Conservation (phyloP, 2,797 vertebrate genomes). For the Remorina albescens region DNA sequence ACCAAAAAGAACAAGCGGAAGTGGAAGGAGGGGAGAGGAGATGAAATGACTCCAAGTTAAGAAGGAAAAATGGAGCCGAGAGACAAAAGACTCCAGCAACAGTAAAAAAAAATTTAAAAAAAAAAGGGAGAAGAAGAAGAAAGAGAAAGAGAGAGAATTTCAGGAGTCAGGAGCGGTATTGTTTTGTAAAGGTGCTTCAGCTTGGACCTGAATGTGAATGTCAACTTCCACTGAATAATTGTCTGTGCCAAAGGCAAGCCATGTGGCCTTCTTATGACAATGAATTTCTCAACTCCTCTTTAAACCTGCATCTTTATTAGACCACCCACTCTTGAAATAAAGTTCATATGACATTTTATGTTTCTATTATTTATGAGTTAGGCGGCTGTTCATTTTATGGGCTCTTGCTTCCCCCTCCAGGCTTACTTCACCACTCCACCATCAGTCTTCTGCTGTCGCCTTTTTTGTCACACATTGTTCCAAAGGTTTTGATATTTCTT, state of each 20-base stretch:
- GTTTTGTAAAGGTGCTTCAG: slow-evolving; percentile 73
- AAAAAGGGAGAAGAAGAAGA: too few species aligned
- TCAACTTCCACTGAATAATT: slow-evolving; percentile 76
- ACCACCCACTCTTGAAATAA: slow-evolving; percentile 85
- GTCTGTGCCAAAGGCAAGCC: slow-evolving; percentile 62
- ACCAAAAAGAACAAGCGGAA: slow-evolving; percentile 80
- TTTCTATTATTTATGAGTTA: slow-evolving; percentile 88
- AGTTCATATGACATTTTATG: slow-evolving; percentile 88
- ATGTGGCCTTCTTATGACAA: slow-evolving; percentile 81
- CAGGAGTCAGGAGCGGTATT: slow-evolving; percentile 54
- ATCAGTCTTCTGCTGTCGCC: slow-evolving; percentile 73
- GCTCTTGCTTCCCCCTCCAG: slow-evolving; percentile 71
- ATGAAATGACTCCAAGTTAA: slow-evolving; percentile 54
- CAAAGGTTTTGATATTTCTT: slow-evolving; percentile 73
- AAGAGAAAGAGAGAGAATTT: slow-evolving; percentile 41
- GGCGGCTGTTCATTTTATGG: slow-evolving; percentile 82
- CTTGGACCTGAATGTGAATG: slow-evolving; percentile 75
- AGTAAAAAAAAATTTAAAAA: slow-evolving; percentile 19
- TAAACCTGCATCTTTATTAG: slow-evolving; percentile 87
- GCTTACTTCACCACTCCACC: slow-evolving; percentile 78
- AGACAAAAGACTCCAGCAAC: slow-evolving; percentile 45
- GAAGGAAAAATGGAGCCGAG: slow-evolving; percentile 42
- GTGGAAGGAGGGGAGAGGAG: slow-evolving; percentile 58
- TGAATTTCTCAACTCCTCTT: slow-evolving; percentile 83
- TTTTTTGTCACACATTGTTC: slow-evolving; percentile 75